A percentile compares a stretch with the other conserved stretches of the same genome.
phyloP scores from a whole-genome alignment of 2,113 vertebrate species.

The Halichoerus grypus region DNA sequence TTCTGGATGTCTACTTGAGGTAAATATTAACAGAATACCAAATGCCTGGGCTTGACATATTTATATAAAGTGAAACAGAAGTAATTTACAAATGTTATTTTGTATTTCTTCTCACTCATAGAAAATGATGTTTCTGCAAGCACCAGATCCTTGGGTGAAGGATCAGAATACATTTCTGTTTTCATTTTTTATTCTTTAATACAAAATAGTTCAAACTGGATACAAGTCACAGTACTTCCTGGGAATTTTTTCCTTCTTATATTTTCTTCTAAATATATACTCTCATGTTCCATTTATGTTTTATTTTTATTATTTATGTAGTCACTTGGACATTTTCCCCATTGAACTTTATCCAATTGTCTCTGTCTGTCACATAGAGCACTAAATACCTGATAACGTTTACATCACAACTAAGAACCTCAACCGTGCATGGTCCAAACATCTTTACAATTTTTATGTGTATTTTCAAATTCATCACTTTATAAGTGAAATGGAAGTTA shows the following conservation, averaged over 20 bases:
- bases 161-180: neutral
- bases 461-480: neutral
- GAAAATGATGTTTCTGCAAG: conserved; percentile 39
- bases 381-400: neutral
- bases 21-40: neutral
- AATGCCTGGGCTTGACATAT: neutral
- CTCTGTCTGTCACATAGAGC: neutral
- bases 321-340: neutral
- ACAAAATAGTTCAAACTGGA: neutral
- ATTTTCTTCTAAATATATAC: neutral
- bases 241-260: neutral
- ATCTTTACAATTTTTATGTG: neutral
- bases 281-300: neutral
- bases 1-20: neutral
- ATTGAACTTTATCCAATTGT: neutral
- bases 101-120: neutral
- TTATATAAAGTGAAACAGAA: neutral
- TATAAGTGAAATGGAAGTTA: conserved; percentile 14
- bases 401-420: neutral
- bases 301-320: neutral
- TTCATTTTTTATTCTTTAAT: neutral
- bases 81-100: neutral
- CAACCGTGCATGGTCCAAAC: neutral
- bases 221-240: neutral
- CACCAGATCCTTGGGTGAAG: neutral